Evolutionary conservation across 1,140 invertebrate genomes (phyloP).

Genomic region (Hyposmocoma kahamanoa): DNA sequence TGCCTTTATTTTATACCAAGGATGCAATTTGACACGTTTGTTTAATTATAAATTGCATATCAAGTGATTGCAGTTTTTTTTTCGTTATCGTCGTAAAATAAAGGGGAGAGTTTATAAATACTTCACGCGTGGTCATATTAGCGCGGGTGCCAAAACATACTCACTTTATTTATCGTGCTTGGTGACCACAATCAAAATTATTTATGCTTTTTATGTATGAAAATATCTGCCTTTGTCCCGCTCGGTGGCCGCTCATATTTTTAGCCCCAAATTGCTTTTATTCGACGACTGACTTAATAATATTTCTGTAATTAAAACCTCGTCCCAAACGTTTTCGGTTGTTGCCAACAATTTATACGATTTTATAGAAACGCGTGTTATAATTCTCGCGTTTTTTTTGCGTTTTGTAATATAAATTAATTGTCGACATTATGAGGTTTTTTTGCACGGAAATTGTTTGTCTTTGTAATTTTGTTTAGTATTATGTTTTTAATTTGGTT

Average conservation of each 20-base stretch:
- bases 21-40: too few relatives aligned
- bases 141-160: conserved; percentile 31
- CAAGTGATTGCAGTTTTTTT: too few relatives aligned
- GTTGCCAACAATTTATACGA: conserved; percentile 1
- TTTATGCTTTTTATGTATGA: conserved; percentile 48
- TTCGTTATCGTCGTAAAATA: too few relatives aligned
- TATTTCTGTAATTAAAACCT: conserved; percentile 62
- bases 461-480: not conserved
- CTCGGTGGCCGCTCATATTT: conserved; percentile 25
- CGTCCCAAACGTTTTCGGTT: conserved; percentile 41
- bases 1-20: too few relatives aligned
- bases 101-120: too few relatives aligned
- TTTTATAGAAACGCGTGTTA: not conserved
- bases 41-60: too few relatives aligned
- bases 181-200: conserved; percentile 51
- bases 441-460: not conserved
- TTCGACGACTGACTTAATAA: conserved; percentile 51
- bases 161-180: conserved; percentile 44
- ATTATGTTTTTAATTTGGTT: not conserved
- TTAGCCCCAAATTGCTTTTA: conserved; percentile 50
- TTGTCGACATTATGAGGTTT: not conserved
- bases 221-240: conserved; percentile 40
- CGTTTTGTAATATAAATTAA: not conserved
- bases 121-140: too few relatives aligned
- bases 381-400: not conserved